These are phyloP conservation scores for Eriocheir sinensis DNA, from an alignment of 1,140 invertebrate species.

Conservation along the genomic window DNA sequence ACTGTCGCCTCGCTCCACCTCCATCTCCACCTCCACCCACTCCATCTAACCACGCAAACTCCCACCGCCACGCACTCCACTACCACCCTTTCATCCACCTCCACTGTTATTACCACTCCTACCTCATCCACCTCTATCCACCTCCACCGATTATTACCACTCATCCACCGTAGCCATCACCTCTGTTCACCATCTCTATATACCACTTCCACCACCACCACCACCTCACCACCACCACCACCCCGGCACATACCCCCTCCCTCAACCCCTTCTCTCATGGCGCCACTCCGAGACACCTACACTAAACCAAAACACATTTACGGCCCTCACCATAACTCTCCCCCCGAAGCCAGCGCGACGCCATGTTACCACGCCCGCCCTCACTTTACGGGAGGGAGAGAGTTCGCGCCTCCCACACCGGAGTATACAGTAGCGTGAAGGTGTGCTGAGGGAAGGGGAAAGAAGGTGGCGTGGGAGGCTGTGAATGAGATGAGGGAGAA, in stretches of 20 bases:
- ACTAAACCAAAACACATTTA: slow-evolving; percentile 15
- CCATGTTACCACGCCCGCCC: not conserved
- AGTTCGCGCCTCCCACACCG: too few species aligned
- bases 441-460: not conserved
- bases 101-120: too few species aligned
- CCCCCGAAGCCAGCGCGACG: not conserved
- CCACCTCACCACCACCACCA: not conserved
- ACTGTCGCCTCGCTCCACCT: too few species aligned
- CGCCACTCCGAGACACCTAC: not conserved
- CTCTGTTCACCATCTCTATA: not conserved
- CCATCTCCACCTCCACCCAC: too few species aligned
- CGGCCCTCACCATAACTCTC: not conserved
- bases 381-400: not conserved
- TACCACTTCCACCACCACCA: too few species aligned
- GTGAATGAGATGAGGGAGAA: not conserved
- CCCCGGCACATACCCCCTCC: not conserved
- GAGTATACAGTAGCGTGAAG: too few species aligned
- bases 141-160: too few species aligned
- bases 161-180: not conserved
- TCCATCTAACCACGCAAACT: too few species aligned
- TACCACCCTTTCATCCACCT: too few species aligned
- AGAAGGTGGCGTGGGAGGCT: not conserved
- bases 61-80: too few species aligned
- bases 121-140: too few species aligned
- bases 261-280: not conserved